These are phyloP conservation scores for Pterostichus niger DNA, from an alignment of 2,888 invertebrate genomes.

Conservation along the genomic window DNA sequence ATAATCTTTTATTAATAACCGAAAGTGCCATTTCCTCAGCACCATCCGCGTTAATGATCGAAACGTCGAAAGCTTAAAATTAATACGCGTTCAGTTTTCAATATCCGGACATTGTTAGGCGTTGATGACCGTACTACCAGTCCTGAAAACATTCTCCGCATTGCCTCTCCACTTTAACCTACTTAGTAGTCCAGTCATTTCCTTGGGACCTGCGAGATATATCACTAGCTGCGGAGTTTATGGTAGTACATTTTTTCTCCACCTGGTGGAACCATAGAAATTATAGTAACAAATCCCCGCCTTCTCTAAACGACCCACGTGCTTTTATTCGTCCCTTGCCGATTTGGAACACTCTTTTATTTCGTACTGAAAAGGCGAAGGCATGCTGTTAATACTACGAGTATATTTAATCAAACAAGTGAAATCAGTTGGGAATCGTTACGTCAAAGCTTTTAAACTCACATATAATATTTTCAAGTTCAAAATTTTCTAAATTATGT, in stretches of 20 bases:
- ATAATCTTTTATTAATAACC: slow-evolving; percentile 48
- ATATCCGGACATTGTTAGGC: slow-evolving; percentile 42
- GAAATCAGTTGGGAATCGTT: no score
- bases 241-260: slow-evolving; percentile 40
- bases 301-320: no score
- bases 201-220: slow-evolving; percentile 9
- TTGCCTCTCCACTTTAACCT: neutral
- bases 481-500: no score
- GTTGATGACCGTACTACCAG: slow-evolving; percentile 29
- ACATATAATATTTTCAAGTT: no score
- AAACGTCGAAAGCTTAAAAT: slow-evolving; percentile 35
- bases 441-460: no score
- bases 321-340: no score
- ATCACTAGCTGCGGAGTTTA: slow-evolving; percentile 39
- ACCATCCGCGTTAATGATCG: slow-evolving; percentile 15
- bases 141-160: slow-evolving; percentile 26
- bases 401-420: no score
- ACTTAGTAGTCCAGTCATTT: slow-evolving; percentile 35
- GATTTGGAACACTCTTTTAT: no score
- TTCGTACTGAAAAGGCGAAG: no score
- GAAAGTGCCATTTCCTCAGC: slow-evolving; percentile 15
- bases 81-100: slow-evolving; percentile 44
- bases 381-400: no score
- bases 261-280: slow-evolving; percentile 36
- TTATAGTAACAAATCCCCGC: slow-evolving; percentile 26